Conservation (phyloP, 1,140 invertebrate species). For the Eumeta japonica region DNA sequence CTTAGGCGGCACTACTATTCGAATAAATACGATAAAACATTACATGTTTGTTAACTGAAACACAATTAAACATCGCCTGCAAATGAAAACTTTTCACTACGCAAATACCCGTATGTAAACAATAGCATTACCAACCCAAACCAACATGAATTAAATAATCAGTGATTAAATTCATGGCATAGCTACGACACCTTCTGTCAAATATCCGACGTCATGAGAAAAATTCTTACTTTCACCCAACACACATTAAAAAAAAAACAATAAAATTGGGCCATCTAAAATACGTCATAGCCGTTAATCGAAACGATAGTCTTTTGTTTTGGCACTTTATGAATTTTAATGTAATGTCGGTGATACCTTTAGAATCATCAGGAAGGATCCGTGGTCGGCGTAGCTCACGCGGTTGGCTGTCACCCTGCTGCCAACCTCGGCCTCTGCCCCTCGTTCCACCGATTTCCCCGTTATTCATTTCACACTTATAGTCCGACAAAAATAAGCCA, state of each 20-base stretch:
- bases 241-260: conserved; percentile 27
- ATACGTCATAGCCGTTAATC: conserved; percentile 20
- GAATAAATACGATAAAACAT: background rate
- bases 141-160: background rate
- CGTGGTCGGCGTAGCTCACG: conserved; percentile 42
- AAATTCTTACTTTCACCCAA: conserved; percentile 51
- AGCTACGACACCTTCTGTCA: conserved; percentile 30
- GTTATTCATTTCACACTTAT: conserved; percentile 46
- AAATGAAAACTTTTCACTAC: no score
- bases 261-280: conserved; percentile 20
- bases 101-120: conserved; percentile 2
- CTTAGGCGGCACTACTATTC: conserved; percentile 33
- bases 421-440: conserved; percentile 49
- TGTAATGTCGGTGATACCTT: conserved; percentile 21
- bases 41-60: background rate
- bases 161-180: conserved; percentile 15
- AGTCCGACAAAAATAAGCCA: conserved; percentile 1
- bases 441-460: conserved; percentile 44
- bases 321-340: background rate
- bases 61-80: no score
- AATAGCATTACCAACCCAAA: background rate
- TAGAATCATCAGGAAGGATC: conserved; percentile 30
- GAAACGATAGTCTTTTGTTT: no score
- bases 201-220: conserved; percentile 42
- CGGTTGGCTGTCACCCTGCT: conserved; percentile 41